A percentile compares a stretch with the other conserved stretches of the same genome.
These are phyloP conservation scores for Meteorus sp. DNA, from an alignment of 1,140 invertebrate species.

Conservation along the genomic window DNA sequence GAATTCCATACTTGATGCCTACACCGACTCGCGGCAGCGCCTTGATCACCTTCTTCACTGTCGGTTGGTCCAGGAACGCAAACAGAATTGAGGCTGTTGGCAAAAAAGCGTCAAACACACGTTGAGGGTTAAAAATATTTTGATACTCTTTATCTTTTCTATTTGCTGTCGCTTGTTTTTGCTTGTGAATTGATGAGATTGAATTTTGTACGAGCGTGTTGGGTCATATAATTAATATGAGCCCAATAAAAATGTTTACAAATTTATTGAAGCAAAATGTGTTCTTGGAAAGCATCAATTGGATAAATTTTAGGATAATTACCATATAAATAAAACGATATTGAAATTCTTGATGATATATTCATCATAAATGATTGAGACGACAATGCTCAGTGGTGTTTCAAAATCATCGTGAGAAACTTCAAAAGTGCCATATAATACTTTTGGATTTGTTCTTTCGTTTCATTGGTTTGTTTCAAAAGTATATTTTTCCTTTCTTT, in stretches of 20 bases:
- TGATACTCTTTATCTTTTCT: background rate
- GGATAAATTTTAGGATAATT: background rate
- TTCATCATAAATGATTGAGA: too few species aligned
- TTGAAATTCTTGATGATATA: too few species aligned
- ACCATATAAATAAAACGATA: too few species aligned
- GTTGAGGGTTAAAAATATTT: constrained; percentile 30
- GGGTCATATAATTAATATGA: too few species aligned
- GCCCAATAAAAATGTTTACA: too few species aligned
- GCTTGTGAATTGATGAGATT: too few species aligned
- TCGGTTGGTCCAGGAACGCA: constrained; percentile 93
- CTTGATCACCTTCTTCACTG: constrained; percentile 98
- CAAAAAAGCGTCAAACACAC: constrained; percentile 43
- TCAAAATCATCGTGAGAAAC: background rate
- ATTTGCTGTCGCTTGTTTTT: too few species aligned
- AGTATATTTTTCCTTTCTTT: constrained; percentile 1
- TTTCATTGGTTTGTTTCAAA: background rate
- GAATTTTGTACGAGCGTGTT: too few species aligned
- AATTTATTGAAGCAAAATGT: too few species aligned
- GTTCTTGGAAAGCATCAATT: too few species aligned
- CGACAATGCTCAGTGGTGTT: too few species aligned
- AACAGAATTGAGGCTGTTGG: constrained; percentile 96
- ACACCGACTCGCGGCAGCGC: constrained; percentile 97
- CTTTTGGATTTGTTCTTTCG: background rate
- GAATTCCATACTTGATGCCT: constrained; percentile 98
- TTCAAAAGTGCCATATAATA: background rate